Base-by-base conservation (phyloP, 2,797 vertebrate species). In the Karalla daura region DNA sequence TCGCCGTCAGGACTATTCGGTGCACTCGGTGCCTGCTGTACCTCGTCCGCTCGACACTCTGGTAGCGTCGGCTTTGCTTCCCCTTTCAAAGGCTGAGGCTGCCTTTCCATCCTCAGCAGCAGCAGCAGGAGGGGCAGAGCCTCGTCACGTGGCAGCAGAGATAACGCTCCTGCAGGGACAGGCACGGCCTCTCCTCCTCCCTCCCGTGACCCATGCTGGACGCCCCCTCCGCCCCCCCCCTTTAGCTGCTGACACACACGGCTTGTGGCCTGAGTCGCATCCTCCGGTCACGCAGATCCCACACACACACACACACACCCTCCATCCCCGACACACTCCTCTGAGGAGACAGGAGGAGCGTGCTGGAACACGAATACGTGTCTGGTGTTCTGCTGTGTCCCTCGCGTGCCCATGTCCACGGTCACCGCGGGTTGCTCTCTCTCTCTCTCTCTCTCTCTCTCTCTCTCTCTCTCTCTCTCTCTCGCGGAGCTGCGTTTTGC, bases 261-360 rank as follows among this genome's bases (percentile, higher is more conserved):
- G 86, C 85, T 77, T 76, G 81, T 41, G 62, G 78, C 67, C n/a
- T 80, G 73, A 79, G n/a, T 81, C 74, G 74, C 60, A 47, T 46
- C 63, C 43, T 78, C 45, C 71, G 81, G 83, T 85, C 85, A 67
- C 0, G 2, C 47, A 63, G 64, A 68, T 74, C 62, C 78, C 61
- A 56, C 50, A 45, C 62, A 45, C 41, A 71, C 61, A 24, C n/a
- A n/a, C n/a, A n/a, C n/a, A n/a, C n/a, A n/a, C n/a, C n/a, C n/a
- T n/a, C n/a, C n/a, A n/a, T n/a, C n/a, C n/a, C n/a, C n/a, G n/a
- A n/a, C n/a, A n/a, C n/a, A n/a, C n/a, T n/a, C n/a, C n/a, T n/a
- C n/a, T n/a, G n/a, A n/a, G n/a, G n/a, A n/a, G n/a, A n/a, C n/a
- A n/a, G n/a, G n/a, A n/a, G n/a, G n/a, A n/a, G n/a, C n/a, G n/a